phyloP scores from a whole-genome alignment of 2,888 invertebrate genomes.

The Cephonodes hylas region DNA sequence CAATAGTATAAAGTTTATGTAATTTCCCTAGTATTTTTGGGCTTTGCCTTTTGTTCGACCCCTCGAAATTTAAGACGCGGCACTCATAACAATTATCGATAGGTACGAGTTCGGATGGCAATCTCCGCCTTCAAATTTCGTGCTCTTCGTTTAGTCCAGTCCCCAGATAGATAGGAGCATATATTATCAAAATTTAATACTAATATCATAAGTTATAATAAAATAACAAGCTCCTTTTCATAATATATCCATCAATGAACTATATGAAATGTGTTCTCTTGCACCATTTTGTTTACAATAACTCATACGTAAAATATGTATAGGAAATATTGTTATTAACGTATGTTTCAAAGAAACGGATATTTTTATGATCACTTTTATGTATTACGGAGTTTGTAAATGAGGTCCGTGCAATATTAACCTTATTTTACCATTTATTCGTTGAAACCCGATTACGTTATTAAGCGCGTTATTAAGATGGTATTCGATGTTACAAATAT shows the following conservation, averaged over 20 bases:
- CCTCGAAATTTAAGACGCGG: no score
- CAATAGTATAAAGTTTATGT: no score
- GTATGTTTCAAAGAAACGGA: background rate
- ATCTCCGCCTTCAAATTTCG: no score
- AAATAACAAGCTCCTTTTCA: background rate
- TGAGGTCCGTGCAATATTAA: background rate
- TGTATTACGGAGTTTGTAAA: background rate
- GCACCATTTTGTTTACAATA: background rate
- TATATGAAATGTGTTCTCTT: background rate
- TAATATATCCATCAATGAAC: background rate
- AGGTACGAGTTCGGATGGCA: no score
- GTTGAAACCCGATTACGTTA: background rate
- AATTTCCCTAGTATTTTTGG: no score
- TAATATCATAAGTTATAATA: background rate
- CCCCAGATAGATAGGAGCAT: background rate
- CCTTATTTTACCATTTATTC: background rate
- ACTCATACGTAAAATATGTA: background rate
- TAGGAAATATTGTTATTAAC: background rate
- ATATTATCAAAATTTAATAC: background rate
- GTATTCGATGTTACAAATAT: conserved; percentile 6
- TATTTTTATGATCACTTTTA: conserved; percentile 5
- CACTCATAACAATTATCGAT: no score
- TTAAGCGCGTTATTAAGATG: background rate
- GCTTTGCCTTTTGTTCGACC: no score
- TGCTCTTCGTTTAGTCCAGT: no score